phyloP scores from a whole-genome alignment of 2,113 vertebrate species.

The Sinosuthora webbiana region DNA sequence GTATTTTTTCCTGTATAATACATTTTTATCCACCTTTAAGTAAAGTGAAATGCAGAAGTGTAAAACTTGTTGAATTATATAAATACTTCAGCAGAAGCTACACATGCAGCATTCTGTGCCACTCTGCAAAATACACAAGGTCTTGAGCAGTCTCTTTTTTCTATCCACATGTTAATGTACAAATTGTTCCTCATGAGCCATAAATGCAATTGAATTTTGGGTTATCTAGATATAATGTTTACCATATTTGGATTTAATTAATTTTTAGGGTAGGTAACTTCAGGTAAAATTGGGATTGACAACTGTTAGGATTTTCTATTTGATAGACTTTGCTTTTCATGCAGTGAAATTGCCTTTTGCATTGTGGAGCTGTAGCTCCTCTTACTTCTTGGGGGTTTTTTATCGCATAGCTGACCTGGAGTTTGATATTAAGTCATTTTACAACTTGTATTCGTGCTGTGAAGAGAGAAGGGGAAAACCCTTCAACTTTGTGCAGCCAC shows the following conservation, averaged over 20 bases:
- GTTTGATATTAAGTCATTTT: neutral
- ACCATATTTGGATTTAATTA: constrained; percentile 80
- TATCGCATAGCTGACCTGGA: neutral
- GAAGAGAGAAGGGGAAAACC: neutral
- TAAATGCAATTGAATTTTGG: constrained; percentile 67
- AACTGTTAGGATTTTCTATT: neutral
- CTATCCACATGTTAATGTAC: constrained; percentile 73
- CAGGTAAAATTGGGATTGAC: neutral
- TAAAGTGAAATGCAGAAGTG: neutral
- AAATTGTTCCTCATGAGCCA: constrained; percentile 81
- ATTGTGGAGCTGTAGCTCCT: neutral
- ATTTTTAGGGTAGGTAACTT: constrained; percentile 70
- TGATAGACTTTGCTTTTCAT: neutral
- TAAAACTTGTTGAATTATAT: neutral
- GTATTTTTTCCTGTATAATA: neutral
- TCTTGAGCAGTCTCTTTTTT: neutral
- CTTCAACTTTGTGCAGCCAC: neutral
- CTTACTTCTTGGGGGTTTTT: neutral
- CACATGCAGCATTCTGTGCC: neutral
- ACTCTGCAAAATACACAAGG: neutral
- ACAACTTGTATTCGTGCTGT: neutral
- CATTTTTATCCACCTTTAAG: neutral
- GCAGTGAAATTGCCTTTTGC: neutral
- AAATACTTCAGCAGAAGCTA: neutral
- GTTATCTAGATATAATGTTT: constrained; percentile 78